Conservation (phyloP, 2,888 invertebrate species). For the Zeuzera pyrina region DNA sequence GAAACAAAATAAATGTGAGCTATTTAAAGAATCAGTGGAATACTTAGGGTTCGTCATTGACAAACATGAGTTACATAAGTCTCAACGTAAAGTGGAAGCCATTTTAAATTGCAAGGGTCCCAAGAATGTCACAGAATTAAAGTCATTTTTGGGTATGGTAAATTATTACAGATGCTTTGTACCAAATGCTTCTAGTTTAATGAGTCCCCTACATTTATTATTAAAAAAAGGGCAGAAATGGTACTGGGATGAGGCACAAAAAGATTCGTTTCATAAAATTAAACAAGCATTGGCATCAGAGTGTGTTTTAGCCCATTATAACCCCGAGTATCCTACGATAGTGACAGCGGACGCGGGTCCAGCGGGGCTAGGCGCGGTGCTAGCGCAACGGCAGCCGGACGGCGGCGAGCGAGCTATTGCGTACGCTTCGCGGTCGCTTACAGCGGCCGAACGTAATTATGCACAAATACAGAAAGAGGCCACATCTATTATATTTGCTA, state of each 20-base stretch:
- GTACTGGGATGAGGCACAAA: conserved; percentile 7
- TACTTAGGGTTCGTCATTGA: conserved; percentile 12
- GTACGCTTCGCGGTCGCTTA: conserved; percentile 6
- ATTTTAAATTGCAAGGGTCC: conserved; percentile 8
- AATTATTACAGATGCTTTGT: conserved; percentile 11
- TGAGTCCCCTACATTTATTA: conserved; percentile 6
- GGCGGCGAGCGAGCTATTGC: conserved; percentile 10
- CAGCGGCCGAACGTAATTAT: conserved; percentile 8
- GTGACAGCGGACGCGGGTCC: conserved; percentile 11
- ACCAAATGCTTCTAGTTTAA: conserved; percentile 7
- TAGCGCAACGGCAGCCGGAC: conserved; percentile 9
- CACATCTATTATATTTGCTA: conserved; percentile 9
- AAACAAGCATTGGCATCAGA: conserved; percentile 6
- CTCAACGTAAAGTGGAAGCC: conserved; percentile 7
- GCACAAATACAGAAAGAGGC: conserved; percentile 14
- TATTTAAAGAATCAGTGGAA: conserved; percentile 9
- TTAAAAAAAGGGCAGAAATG: conserved; percentile 8
- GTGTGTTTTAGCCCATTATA: conserved; percentile 10
- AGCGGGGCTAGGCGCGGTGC: conserved; percentile 9
- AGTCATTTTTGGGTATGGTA: conserved; percentile 9
- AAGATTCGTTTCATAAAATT: conserved; percentile 4
- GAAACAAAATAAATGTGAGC: conserved; percentile 7
- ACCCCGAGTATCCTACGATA: conserved; percentile 3
- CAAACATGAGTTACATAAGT: conserved; percentile 8
- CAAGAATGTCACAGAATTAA: conserved; percentile 5